A percentile compares a stretch with the other conserved stretches of the same genome.
These are phyloP conservation scores for Epicauta chinensis DNA, from an alignment of 1,140 invertebrate species.

Conservation along the genomic window DNA sequence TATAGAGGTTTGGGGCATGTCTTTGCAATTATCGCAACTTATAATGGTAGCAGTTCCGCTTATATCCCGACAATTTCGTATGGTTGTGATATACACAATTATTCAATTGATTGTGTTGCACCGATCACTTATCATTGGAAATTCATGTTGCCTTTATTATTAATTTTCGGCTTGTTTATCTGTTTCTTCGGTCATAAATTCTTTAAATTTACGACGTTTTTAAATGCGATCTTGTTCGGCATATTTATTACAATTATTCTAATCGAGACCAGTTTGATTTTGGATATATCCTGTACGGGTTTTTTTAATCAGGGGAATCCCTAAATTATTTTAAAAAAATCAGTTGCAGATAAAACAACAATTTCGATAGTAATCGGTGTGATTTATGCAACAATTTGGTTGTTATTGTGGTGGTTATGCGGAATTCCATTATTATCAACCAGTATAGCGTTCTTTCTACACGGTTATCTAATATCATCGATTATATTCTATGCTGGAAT, in stretches of 20 bases:
- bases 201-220: constrained; percentile 55
- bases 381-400: constrained; percentile 48
- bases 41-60: constrained; percentile 46
- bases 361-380: constrained; percentile 24
- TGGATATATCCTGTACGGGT: too few relatives aligned
- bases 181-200: constrained; percentile 56
- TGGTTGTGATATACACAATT: constrained; percentile 49
- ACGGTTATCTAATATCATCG: constrained; percentile 51
- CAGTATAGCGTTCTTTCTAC: constrained; percentile 47
- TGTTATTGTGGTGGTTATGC: constrained; percentile 50
- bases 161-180: constrained; percentile 54
- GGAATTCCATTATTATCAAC: constrained; percentile 53
- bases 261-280: too few relatives aligned
- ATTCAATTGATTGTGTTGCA: constrained; percentile 44
- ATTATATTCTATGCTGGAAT: constrained; percentile 49
- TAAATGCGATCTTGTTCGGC: constrained; percentile 46
- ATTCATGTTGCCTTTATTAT: constrained; percentile 45
- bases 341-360: constrained; percentile 23
- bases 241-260: constrained; percentile 40
- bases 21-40: constrained; percentile 54
- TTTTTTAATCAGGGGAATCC: too few relatives aligned
- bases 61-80: constrained; percentile 64
- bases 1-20: constrained; percentile 59
- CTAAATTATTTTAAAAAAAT: too few relatives aligned
- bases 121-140: constrained; percentile 44